Percentiles rank a stretch among this genome's conserved stretches.
Conservation (phyloP, 1,140 invertebrate genomes). For the Drosophila mauritiana region DNA sequence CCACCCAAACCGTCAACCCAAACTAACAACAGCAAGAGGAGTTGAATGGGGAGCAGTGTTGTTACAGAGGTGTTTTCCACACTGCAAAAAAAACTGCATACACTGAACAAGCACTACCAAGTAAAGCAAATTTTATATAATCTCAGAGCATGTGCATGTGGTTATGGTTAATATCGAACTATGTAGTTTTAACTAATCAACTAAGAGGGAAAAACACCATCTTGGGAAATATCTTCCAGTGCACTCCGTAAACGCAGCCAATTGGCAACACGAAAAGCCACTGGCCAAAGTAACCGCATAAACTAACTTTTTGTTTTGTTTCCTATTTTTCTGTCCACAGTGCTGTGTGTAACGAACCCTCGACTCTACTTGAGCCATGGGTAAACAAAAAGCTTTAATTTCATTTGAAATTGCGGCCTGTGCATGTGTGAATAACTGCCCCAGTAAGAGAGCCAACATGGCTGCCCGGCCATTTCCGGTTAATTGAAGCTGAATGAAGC, state of each 20-base stretch:
- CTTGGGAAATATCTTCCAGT: slow-evolving; percentile 37
- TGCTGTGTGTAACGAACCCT: slow-evolving; percentile 30
- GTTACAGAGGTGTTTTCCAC: slow-evolving; percentile 57
- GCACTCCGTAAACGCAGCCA: slow-evolving; percentile 46
- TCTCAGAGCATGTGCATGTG: too few species aligned
- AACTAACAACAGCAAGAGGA: slow-evolving; percentile 53
- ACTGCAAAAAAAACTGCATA: slow-evolving; percentile 14
- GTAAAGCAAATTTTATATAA: background rate
- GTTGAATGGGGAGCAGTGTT: slow-evolving; percentile 1
- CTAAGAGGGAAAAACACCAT: too few species aligned
- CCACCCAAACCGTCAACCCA: slow-evolving; percentile 27
- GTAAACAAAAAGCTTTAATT: slow-evolving; percentile 74
- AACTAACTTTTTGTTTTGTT: slow-evolving; percentile 64
- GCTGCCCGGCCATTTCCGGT: slow-evolving; percentile 58
- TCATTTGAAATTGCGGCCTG: slow-evolving; percentile 65
- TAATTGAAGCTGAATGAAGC: slow-evolving; percentile 69
- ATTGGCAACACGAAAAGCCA: slow-evolving; percentile 67
- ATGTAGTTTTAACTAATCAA: background rate
- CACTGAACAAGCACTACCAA: background rate
- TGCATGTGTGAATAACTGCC: slow-evolving; percentile 37
- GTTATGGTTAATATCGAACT: too few species aligned
- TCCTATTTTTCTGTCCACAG: slow-evolving; percentile 14
- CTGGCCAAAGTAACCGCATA: slow-evolving; percentile 74
- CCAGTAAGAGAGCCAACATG: slow-evolving; percentile 50
- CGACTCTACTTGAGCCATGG: slow-evolving; percentile 32